Base-by-base conservation (phyloP, 2,888 invertebrate genomes). In the Amphipoea oculea region DNA sequence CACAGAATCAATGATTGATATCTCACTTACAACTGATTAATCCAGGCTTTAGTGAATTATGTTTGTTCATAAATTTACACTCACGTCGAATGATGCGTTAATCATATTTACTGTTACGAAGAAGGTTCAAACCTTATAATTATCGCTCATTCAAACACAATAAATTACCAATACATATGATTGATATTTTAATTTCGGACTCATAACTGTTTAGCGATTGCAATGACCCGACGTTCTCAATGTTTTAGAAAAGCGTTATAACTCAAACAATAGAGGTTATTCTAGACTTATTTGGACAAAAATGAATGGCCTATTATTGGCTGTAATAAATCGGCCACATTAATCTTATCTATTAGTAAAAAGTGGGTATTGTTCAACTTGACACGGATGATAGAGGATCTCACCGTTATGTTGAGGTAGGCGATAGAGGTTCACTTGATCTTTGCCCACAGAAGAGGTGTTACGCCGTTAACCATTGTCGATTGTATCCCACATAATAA, bases 101-200 rank as follows among this genome's bases (percentile, higher is more conserved):
- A 89, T 89, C 85, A 88, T 83, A 72, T 89, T 87, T 89, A 89
- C 89, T 83, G 89, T 89, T 89, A 89, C 36, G 69, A 67, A 42
- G 45, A 81, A 88, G 81, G 81, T 79, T 86, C 80, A 74, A 84
- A 60, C 76, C 82, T 83, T 83, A 87, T 90, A 89, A 90, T 89
- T 90, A 89, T 86, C 73, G 69, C 82, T 85, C 88, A 89, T 89
- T 89, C 89, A 87, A 89, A 89, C 81, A 89, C 89, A 86, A 90
- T 90, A 88, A 82, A 87, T 87, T 87, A 89, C 73, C 70, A 76
- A 86, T 82, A 86, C 73, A 76, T 87, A 88, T 91, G 92, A 93
- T 91, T 92, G 92, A 92, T 92, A 89, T 88, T 84, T 89, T 88
- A 84, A 90, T 91, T 89, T 86, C 78, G 88, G 88, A 81, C 88